Percentiles rank a stretch among this genome's conserved stretches.
Evolutionary conservation across 2,797 vertebrate genomes (phyloP).

Genomic region (Echeneis naucrates): DNA sequence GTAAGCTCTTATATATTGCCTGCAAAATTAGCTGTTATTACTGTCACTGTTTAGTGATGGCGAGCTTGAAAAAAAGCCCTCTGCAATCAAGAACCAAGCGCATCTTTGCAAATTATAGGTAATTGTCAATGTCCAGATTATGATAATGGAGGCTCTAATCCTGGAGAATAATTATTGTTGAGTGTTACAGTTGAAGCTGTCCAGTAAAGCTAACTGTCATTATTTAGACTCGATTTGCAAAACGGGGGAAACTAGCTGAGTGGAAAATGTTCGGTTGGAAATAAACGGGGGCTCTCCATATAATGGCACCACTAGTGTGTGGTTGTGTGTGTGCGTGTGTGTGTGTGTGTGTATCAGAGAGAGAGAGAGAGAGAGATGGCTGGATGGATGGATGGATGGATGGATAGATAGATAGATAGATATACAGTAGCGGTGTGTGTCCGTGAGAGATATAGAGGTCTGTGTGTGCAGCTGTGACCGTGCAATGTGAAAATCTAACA

Average conservation of each 20-base stretch:
- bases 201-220: conserved; percentile 99
- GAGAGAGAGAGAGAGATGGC: conserved; percentile 4
- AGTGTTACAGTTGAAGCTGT: conserved; percentile 99
- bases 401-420: too few relatives aligned
- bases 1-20: conserved; percentile 99
- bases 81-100: conserved; percentile 99
- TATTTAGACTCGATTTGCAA: conserved; percentile 97
- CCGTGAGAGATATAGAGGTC: conserved; percentile 13
- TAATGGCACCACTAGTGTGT: conserved; percentile 88
- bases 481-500: conserved; percentile 29
- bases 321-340: conserved; percentile 51
- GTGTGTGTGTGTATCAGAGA: conserved; percentile 40
- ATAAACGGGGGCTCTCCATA: conserved; percentile 96
- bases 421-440: conserved; percentile 32
- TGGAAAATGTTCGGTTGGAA: conserved; percentile 97
- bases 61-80: conserved; percentile 89
- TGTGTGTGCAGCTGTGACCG: conserved; percentile 27
- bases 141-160: conserved; percentile 99
- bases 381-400: neutral
- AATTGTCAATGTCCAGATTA: conserved; percentile 99
- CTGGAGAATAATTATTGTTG: conserved; percentile 99
- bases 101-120: conserved; percentile 99
- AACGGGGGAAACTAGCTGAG: conserved; percentile 91
- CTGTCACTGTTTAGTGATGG: conserved; percentile 99
- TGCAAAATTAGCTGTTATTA: conserved; percentile 99